Evolutionary conservation across 1,140 invertebrate species (phyloP).

Genomic region (Lordiphosa stackelbergi): DNA sequence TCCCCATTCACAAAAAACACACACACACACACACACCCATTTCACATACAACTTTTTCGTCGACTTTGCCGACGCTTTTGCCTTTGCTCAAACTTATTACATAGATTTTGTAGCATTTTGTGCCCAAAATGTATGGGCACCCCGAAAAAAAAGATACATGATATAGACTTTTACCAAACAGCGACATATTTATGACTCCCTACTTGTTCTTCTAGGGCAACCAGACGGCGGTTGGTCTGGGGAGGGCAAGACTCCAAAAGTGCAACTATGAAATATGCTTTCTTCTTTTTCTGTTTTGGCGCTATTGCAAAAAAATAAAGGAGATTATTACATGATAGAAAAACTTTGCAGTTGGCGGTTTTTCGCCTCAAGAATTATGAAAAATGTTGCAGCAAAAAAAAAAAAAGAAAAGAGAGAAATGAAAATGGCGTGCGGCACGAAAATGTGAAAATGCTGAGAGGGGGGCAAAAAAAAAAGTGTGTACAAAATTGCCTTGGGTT

Average conservation of each 20-base stretch:
- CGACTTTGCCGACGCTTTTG: conserved; percentile 28
- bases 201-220: not conserved
- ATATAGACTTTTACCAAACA: conserved; percentile 56
- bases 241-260: conserved; percentile 34
- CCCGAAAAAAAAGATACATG: conserved; percentile 37
- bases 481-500: conserved; percentile 61
- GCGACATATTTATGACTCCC: conserved; percentile 68
- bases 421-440: conserved; percentile 72
- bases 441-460: too few relatives aligned
- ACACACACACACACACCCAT: not conserved
- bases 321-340: conserved; percentile 67
- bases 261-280: conserved; percentile 68
- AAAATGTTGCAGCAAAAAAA: conserved; percentile 59
- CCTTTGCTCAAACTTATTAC: conserved; percentile 49
- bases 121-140: conserved; percentile 60
- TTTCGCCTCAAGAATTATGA: conserved; percentile 69
- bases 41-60: conserved; percentile 37
- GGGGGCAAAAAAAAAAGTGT: too few relatives aligned
- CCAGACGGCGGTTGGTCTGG: not conserved
- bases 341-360: conserved; percentile 55
- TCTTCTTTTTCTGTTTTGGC: conserved; percentile 37
- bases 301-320: too few relatives aligned
- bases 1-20: too few relatives aligned
- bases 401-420: conserved; percentile 23
- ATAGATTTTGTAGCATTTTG: conserved; percentile 74